Conservation (phyloP, 2,888 invertebrate genomes). For the Sinopyrophorus schimmeli region DNA sequence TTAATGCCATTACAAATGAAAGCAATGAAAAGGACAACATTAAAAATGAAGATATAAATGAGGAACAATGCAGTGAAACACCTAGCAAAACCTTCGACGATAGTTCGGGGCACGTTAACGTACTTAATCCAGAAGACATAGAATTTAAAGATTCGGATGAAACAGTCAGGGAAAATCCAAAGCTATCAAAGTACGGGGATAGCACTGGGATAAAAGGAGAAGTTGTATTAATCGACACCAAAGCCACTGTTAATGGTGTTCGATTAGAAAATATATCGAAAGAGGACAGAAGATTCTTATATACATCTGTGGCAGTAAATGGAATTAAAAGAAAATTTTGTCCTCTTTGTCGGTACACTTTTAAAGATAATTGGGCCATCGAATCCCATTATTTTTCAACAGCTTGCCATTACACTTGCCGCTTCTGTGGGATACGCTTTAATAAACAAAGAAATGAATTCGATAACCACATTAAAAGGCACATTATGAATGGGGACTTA, state of each 20-base stretch:
- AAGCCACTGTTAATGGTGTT: slow-evolving; percentile 48
- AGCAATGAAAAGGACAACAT: slow-evolving; percentile 32
- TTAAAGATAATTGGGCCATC: slow-evolving; percentile 56
- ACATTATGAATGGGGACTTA: slow-evolving; percentile 44
- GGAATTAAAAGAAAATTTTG: slow-evolving; percentile 51
- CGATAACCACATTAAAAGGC: slow-evolving; percentile 47
- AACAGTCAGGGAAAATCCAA: slow-evolving; percentile 27
- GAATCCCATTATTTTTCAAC: slow-evolving; percentile 53
- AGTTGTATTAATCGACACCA: slow-evolving; percentile 38
- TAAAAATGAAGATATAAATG: neutral
- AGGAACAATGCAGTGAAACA: neutral
- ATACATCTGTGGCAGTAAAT: slow-evolving; percentile 49
- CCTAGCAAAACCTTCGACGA: slow-evolving; percentile 25
- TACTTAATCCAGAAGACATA: slow-evolving; percentile 33
- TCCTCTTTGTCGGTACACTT: slow-evolving; percentile 52
- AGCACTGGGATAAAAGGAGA: slow-evolving; percentile 30
- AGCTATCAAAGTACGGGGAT: slow-evolving; percentile 38
- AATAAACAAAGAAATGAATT: slow-evolving; percentile 51
- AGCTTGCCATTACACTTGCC: slow-evolving; percentile 53
- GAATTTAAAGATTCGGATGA: slow-evolving; percentile 23
- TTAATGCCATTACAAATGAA: slow-evolving; percentile 29
- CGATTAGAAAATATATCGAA: slow-evolving; percentile 49
- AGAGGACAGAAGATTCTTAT: slow-evolving; percentile 49
- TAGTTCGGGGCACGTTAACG: slow-evolving; percentile 29
- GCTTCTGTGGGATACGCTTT: slow-evolving; percentile 52